Conservation (phyloP, 2,888 invertebrate species). For the Ennomos erosarius region DNA sequence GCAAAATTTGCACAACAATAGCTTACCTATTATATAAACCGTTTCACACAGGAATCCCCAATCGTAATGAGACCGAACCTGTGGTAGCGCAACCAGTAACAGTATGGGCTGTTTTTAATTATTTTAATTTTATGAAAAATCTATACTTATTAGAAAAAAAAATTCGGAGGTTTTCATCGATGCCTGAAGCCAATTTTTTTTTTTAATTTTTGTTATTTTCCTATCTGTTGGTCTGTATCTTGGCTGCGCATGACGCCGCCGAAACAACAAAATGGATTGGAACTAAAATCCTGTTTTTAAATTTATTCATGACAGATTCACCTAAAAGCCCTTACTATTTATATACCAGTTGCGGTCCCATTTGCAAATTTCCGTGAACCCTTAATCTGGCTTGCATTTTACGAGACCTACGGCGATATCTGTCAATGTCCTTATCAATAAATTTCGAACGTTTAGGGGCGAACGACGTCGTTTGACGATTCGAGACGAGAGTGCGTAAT, state of each 20-base stretch:
- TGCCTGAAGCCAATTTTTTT: no score
- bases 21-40: conserved; percentile 61
- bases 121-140: no score
- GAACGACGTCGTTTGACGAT: conserved; percentile 81
- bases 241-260: no score
- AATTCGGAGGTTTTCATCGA: no score
- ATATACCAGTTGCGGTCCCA: conserved; percentile 66
- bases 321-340: conserved; percentile 10
- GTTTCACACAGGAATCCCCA: conserved; percentile 60
- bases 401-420: conserved; percentile 80
- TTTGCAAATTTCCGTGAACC: conserved; percentile 78
- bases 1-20: conserved; percentile 63
- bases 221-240: no score
- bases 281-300: no score
- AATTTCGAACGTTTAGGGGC: conserved; percentile 78
- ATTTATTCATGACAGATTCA: no score
- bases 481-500: conserved; percentile 74
- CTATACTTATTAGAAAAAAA: no score
- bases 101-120: conserved; percentile 15
- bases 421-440: conserved; percentile 85
- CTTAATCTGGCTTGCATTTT: conserved; percentile 83
- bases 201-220: no score
- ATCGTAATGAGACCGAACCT: conserved; percentile 69
- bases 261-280: no score
- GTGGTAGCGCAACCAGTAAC: conserved; percentile 19